A percentile compares a stretch with the other conserved stretches of the same genome.
phyloP scores from a whole-genome alignment of 2,888 invertebrate species.

The Muscina levida region DNA sequence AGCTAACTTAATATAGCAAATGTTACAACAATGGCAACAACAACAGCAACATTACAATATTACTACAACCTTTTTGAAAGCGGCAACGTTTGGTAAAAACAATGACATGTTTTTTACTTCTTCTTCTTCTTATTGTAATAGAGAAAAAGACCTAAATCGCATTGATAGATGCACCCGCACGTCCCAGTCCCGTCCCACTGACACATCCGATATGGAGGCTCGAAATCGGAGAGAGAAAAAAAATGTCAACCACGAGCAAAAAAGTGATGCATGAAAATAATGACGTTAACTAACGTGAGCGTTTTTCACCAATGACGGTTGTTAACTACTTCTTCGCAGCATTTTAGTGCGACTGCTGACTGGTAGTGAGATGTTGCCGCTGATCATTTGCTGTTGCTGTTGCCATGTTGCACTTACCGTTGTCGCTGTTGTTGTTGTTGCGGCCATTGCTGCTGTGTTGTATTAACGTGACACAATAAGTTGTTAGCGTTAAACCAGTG shows the following conservation, averaged over 20 bases:
- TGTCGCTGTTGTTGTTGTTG: not conserved
- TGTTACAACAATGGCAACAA: constrained; percentile 10
- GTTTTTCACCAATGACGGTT: not conserved
- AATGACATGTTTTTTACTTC: constrained; percentile 47
- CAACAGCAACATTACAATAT: not conserved
- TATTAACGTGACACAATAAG: constrained; percentile 63
- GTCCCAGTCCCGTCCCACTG: not conserved
- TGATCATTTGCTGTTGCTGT: constrained; percentile 21
- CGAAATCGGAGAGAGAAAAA: not conserved
- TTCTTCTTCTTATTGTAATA: constrained; percentile 11
- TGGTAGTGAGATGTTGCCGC: constrained; percentile 14
- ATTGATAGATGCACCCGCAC: constrained; percentile 20
- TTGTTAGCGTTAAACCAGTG: constrained; percentile 53
- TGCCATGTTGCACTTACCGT: too few species aligned
- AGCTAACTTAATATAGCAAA: constrained; percentile 34
- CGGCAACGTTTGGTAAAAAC: constrained; percentile 24
- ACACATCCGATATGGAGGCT: not conserved
- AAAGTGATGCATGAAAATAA: constrained; percentile 52
- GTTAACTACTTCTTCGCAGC: too few species aligned
- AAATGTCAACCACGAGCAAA: not conserved
- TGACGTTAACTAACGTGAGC: constrained; percentile 55
- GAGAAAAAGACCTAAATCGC: constrained; percentile 21
- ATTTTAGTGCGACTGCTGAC: too few species aligned
- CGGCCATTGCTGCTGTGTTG: constrained; percentile 35
- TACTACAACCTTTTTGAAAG: constrained; percentile 31